Evolutionary conservation across 2,113 vertebrate genomes (phyloP).

Genomic region (Pyrgilauda ruficollis): DNA sequence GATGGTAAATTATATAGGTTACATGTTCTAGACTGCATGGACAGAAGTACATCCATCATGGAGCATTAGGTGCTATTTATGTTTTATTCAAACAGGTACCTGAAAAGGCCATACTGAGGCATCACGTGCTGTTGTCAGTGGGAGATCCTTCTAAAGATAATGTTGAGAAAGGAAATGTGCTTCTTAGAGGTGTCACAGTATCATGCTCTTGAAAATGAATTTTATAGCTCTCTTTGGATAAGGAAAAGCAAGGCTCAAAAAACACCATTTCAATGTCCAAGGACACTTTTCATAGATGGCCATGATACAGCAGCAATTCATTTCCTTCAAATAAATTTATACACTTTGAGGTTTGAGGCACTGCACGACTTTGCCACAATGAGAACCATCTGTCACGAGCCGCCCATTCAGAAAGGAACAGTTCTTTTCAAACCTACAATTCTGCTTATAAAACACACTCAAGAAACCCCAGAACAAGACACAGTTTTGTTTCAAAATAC

Average conservation of each 20-base stretch:
- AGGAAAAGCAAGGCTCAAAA: not conserved
- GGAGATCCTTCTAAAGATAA: not conserved
- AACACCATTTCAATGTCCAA: not conserved
- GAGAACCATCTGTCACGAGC: slow-evolving; percentile 29
- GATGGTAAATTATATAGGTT: not conserved
- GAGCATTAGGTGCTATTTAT: not conserved
- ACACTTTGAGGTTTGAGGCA: slow-evolving; percentile 44
- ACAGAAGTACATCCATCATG: not conserved
- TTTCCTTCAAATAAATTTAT: slow-evolving; percentile 4
- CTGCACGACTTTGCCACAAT: not conserved
- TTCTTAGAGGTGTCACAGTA: not conserved
- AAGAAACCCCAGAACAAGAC: slow-evolving; percentile 33
- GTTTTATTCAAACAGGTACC: not conserved
- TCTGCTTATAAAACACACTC: not conserved
- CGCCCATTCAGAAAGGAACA: not conserved
- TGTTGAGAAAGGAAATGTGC: not conserved
- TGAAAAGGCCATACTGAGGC: not conserved
- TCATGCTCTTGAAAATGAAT: not conserved
- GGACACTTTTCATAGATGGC: not conserved
- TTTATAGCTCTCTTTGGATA: not conserved
- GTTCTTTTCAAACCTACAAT: not conserved
- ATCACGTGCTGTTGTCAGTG: not conserved
- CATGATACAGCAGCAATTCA: not conserved
- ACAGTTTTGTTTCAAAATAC: slow-evolving; percentile 13
- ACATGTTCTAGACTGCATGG: not conserved